Evolutionary conservation across 2,888 invertebrate species (phyloP), one percentile per base, ranked within the genome.

Genomic region (Coelogynopora nodosa): DNA sequence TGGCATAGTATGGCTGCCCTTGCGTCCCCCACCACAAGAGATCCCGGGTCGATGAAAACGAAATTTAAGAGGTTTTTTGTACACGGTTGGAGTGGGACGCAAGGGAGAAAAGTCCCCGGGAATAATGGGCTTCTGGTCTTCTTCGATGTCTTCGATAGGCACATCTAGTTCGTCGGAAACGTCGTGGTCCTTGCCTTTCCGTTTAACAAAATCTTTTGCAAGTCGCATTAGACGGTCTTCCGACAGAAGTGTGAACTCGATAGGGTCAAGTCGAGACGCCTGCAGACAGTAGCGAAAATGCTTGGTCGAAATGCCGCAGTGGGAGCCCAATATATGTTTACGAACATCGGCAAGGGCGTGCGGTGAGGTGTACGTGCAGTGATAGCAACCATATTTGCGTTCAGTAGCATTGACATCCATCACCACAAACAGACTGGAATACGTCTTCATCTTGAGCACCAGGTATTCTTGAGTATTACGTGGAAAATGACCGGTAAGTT

Each of bases 271-370:
- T 23, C 87, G 87, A 10, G 87, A 87, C 0, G 87, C 87, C 49
- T 87, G 87, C 13, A 87, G 80, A 67, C 87, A 87, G 29, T 80
- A 87, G 27, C 87, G 87, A 30, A 87, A 87, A 49, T 81, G 87
- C 26, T 87, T 87, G 0, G 87, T 87, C 0, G 87, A 87, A 2
- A 87, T 87, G 27, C 87, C 87, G 29, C 87, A 87, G 67, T 87
- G 87, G 27, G 87, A 80, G 26, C 87, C 87, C 30, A 87, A 28
- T 23, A 87, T 87, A 49, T 87, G 87, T 74, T 87, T 87, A 5
- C 87, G 87, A 18, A 87, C 87, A 31, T 87, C 87, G 26, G 87
- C 87, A 23, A 87, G 87, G 5, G 87, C 86, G 30, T 87, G 87
- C 5, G 87, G 81, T 10, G 87, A 87, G 0, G 87, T 67, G 81